Conservation (phyloP, 2,113 vertebrate genomes). For the Muntiacus reevesi region DNA sequence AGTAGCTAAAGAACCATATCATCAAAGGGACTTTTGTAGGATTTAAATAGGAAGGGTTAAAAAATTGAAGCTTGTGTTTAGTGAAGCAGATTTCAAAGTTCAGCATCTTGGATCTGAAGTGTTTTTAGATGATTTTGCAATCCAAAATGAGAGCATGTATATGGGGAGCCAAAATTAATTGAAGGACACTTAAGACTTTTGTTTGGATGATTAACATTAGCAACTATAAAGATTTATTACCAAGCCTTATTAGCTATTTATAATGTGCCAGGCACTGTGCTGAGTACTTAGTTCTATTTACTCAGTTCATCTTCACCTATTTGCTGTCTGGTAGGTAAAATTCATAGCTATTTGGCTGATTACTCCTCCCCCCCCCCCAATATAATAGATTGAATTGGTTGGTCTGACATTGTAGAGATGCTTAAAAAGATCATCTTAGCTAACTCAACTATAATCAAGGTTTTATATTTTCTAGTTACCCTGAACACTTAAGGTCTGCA, state of each 20-base stretch:
- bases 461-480: conserved; percentile 1
- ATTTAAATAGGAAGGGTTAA: neutral
- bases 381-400: neutral
- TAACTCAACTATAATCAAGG: neutral
- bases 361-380: accelerated
- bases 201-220: neutral
- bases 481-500: neutral
- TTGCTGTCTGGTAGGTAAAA: neutral
- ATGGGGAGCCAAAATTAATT: neutral
- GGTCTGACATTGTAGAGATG: neutral
- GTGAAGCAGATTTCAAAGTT: neutral
- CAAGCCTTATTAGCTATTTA: neutral
- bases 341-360: neutral
- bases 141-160: neutral
- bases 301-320: neutral
- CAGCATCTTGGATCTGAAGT: neutral
- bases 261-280: neutral
- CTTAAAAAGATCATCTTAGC: neutral
- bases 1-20: neutral
- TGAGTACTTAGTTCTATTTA: neutral
- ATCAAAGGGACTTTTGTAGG: neutral
- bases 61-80: neutral
- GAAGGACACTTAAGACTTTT: neutral
- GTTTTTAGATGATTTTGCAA: neutral
- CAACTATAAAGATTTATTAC: neutral